Conservation (phyloP, 2,113 vertebrate genomes). For the Ranitomeya variabilis region DNA sequence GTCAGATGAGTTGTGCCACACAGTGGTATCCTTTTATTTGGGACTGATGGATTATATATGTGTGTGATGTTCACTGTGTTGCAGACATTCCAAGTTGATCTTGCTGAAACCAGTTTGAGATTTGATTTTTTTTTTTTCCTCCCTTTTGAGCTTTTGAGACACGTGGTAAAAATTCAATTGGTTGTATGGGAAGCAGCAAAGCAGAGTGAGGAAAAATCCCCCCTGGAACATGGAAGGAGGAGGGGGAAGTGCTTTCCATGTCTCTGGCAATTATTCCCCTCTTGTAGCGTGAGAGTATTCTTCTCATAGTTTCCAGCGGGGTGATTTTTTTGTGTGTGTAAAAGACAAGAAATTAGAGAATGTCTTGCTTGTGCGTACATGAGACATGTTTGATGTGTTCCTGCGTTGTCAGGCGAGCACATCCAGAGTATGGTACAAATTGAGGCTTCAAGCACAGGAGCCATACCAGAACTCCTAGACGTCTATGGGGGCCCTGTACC, state of each 20-base stretch:
- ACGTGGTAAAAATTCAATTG: conserved; percentile 27
- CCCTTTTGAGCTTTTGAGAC: conserved; percentile 1
- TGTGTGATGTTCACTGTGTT: not conserved
- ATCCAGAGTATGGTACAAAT: too few species aligned
- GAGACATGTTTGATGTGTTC: too few species aligned
- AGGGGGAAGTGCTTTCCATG: not conserved
- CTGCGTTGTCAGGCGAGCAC: too few species aligned
- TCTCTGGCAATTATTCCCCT: not conserved
- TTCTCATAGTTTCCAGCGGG: not conserved
- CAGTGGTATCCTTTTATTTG: too few species aligned
- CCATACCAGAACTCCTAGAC: too few species aligned
- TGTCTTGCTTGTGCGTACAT: not conserved
- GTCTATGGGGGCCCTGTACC: too few species aligned
- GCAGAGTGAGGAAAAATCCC: not conserved
- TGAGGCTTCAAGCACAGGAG: too few species aligned
- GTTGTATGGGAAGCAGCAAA: conserved; percentile 8
- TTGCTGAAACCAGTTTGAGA: conserved; percentile 35
- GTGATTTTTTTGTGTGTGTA: not conserved
- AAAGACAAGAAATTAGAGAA: not conserved
- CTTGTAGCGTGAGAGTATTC: not conserved
- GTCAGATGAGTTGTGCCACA: too few species aligned
- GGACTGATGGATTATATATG: not conserved
- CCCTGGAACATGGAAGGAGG: not conserved
- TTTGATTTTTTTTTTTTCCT: not conserved
- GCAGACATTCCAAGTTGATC: conserved; percentile 9